These are phyloP conservation scores for Grammomys surdaster DNA, from an alignment of 2,113 vertebrate species.

Conservation along the genomic window DNA sequence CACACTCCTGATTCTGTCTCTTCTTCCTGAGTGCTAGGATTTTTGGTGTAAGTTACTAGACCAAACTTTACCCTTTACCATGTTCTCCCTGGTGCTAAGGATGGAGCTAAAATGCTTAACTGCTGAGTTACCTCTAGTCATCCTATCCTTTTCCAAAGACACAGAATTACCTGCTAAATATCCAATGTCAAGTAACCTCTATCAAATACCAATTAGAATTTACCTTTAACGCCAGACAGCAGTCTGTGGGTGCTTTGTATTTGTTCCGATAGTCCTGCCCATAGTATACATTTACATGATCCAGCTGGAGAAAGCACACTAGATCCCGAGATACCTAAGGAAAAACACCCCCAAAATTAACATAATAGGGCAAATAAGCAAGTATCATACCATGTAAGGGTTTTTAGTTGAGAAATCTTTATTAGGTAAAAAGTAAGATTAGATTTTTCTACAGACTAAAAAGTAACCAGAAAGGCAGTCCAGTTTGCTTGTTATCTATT, in stretches of 20 bases:
- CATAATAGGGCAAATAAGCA: slow-evolving; percentile 23
- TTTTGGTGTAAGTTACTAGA: neutral
- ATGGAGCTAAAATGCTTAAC: neutral
- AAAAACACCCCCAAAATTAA: neutral
- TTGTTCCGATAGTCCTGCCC: slow-evolving; percentile 98
- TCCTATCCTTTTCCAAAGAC: neutral
- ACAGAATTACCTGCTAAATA: neutral
- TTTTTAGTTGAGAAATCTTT: slow-evolving; percentile 58
- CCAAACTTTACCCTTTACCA: neutral
- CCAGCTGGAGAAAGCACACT: slow-evolving; percentile 97
- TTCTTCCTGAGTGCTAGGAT: neutral
- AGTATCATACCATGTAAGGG: neutral
- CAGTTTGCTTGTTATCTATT: slow-evolving; percentile 26
- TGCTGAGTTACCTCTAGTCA: neutral
- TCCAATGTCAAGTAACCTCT: neutral
- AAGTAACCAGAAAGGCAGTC: slow-evolving; percentile 24
- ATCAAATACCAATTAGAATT: slow-evolving; percentile 42
- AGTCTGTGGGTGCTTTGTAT: slow-evolving; percentile 98
- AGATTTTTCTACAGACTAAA: neutral
- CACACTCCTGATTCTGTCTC: neutral
- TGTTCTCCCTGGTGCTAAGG: neutral
- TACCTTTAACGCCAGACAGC: slow-evolving; percentile 97
- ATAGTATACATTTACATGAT: slow-evolving; percentile 98
- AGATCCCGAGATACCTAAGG: slow-evolving; percentile 95
- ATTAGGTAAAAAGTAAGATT: slow-evolving; percentile 45